These are phyloP conservation scores for Papio anubis DNA, from an alignment of 2,113 vertebrate species.

Conservation along the genomic window DNA sequence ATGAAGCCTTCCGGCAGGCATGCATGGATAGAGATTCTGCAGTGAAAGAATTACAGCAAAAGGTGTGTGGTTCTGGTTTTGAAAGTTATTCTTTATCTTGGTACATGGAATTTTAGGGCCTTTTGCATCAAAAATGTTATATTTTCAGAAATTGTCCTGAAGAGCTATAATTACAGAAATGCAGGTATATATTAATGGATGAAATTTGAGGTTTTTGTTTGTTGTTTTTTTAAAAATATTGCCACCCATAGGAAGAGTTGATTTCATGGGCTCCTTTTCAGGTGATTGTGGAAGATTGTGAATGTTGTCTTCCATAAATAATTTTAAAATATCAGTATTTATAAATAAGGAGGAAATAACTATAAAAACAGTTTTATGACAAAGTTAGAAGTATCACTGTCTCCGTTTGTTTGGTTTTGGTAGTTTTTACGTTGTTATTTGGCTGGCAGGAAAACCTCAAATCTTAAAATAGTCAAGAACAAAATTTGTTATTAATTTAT, in stretches of 20 bases:
- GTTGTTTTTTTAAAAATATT: conserved; percentile 30
- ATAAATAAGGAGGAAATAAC: not conserved
- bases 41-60: conserved; percentile 91
- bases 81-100: conserved; percentile 31
- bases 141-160: not conserved
- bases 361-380: not conserved
- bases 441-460: conserved; percentile 27
- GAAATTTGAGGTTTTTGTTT: conserved; percentile 46
- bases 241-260: not conserved
- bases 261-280: conserved; percentile 45
- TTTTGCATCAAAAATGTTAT: conserved; percentile 55
- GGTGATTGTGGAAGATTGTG: conserved; percentile 28
- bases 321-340: conserved; percentile 23
- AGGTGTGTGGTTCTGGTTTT: conserved; percentile 84
- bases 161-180: conserved; percentile 59
- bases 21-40: conserved; percentile 95
- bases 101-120: conserved; percentile 34
- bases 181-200: conserved; percentile 35
- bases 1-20: conserved; percentile 95
- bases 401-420: not conserved
- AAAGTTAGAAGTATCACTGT: conserved; percentile 16
- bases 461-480: conserved; percentile 17
- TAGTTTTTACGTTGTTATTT: conserved; percentile 26
- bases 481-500: conserved; percentile 47
- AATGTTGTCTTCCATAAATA: conserved; percentile 20